These are phyloP conservation scores for Limnephilus marmoratus DNA, from an alignment of 2,888 invertebrate species.

Conservation along the genomic window DNA sequence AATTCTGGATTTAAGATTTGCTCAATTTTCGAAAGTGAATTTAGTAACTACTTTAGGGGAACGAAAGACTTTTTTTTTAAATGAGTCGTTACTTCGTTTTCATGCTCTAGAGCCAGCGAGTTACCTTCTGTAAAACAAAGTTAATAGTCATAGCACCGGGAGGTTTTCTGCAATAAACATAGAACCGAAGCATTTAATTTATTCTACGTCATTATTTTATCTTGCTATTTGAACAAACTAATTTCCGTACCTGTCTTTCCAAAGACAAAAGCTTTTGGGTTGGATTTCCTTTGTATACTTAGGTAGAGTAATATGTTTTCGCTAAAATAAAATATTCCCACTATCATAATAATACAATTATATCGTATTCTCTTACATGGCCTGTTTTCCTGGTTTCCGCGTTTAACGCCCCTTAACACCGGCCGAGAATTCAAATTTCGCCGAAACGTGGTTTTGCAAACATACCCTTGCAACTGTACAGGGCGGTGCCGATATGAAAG, in stretches of 20 bases:
- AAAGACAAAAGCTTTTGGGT: slow-evolving; percentile 24
- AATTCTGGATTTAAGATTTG: too few relatives aligned
- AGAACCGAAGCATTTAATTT: not conserved
- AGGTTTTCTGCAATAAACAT: not conserved
- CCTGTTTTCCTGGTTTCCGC: not conserved
- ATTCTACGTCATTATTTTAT: not conserved
- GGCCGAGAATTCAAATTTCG: too few relatives aligned
- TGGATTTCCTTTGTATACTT: not conserved
- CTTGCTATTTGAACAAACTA: slow-evolving; percentile 60
- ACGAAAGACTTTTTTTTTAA: too few relatives aligned
- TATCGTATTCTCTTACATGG: not conserved
- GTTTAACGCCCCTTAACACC: too few relatives aligned
- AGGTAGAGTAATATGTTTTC: slow-evolving; percentile 4
- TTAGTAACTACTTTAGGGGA: too few relatives aligned
- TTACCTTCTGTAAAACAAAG: not conserved
- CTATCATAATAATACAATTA: not conserved
- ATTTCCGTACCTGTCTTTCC: slow-evolving; percentile 47
- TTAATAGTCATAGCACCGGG: not conserved
- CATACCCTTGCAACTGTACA: too few relatives aligned
- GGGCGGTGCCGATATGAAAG: too few relatives aligned
- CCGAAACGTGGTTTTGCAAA: too few relatives aligned
- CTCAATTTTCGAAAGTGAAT: too few relatives aligned
- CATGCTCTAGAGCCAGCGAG: not conserved
- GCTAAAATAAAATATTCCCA: not conserved
- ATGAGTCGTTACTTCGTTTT: not conserved